Percentiles rank a stretch among this genome's conserved stretches.
Evolutionary conservation across 2,113 vertebrate genomes (phyloP).

Genomic region (Myiozetetes cayanensis): DNA sequence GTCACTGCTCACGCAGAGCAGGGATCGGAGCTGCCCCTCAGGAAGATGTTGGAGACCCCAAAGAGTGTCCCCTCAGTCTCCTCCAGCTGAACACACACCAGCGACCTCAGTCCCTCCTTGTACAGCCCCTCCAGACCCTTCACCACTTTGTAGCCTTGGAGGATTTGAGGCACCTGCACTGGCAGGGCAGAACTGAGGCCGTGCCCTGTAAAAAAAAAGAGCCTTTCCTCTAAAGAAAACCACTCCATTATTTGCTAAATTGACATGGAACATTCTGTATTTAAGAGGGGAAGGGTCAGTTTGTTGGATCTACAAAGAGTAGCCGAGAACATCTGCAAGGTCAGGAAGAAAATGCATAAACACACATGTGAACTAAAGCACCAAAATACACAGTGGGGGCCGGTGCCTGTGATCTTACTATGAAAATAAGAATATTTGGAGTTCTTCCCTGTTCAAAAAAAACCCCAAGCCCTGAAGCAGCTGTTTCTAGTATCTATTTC

Average conservation of each 20-base stretch:
- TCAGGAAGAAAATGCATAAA: neutral
- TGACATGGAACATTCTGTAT: neutral
- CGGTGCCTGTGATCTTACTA: neutral
- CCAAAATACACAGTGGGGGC: neutral
- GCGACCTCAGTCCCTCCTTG: neutral
- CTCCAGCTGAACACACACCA: neutral
- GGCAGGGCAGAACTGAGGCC: neutral
- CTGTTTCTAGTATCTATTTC: neutral
- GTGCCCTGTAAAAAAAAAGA: neutral
- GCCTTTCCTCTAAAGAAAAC: neutral
- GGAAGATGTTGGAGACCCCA: neutral
- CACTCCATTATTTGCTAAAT: neutral
- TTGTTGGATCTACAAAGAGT: neutral
- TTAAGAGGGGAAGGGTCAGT: neutral
- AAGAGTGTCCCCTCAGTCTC: neutral
- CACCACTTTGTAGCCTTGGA: neutral
- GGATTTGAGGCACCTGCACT: neutral
- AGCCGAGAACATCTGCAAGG: neutral
- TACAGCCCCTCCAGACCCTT: neutral
- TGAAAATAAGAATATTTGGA: neutral
- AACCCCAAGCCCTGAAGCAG: neutral
- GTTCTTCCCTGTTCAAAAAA: neutral
- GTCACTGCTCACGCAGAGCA: neutral
- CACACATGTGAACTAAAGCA: neutral
- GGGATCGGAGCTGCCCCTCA: accelerated